Base-by-base conservation (phyloP, 53 echinoderm and acorn worm genomes). In the Holothuria leucospilota region DNA sequence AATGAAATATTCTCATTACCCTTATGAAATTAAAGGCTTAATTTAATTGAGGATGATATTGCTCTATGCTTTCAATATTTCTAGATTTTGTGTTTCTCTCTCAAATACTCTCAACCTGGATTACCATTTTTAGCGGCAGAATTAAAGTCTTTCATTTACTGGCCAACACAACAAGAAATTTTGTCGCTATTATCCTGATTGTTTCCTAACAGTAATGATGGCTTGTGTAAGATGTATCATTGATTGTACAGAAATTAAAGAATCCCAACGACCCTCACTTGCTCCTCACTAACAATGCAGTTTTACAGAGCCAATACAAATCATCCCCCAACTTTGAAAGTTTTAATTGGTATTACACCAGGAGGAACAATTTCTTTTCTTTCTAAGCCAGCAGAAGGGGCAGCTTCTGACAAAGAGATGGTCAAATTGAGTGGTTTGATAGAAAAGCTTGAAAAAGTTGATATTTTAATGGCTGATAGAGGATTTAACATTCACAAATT, bases 401-500 rank as follows among this genome's bases (percentile, higher is more conserved):
- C 90, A 77, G 87, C 89, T 27, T 93, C 93, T 2, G 93, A 93
- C 39, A 90, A 87, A 79, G 83, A 90, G n/a, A 13, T 89, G 20
- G 93, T 93, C 2, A 87, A 90, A 72, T 87, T 87, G 85, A 77
- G 71, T 12, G 78, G 68, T 61, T 30, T 93, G 26, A 62, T 85
- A 49, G 85, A 93, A 62, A 84, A 53, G 58, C 67, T 93, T 60
- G 72, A 88, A n/a, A n/a, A n/a, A n/a, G n/a, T n/a, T n/a, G n/a
- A n/a, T n/a, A n/a, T n/a, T n/a, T n/a, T n/a, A n/a, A 29, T 93
- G 90, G 93, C 93, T 24, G 93, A 93, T 51, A 59, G 93, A 59
- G 93, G 93, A 29, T 93, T 93, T 39, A 92, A 92, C 29, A 89
- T 91, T 28, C 86, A 89, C 28, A 89, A 93, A 81, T 83, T 88